Conservation (phyloP, 30 jellyfish, hydroid and myxozoan species). For the Catostylus mosaicus region DNA sequence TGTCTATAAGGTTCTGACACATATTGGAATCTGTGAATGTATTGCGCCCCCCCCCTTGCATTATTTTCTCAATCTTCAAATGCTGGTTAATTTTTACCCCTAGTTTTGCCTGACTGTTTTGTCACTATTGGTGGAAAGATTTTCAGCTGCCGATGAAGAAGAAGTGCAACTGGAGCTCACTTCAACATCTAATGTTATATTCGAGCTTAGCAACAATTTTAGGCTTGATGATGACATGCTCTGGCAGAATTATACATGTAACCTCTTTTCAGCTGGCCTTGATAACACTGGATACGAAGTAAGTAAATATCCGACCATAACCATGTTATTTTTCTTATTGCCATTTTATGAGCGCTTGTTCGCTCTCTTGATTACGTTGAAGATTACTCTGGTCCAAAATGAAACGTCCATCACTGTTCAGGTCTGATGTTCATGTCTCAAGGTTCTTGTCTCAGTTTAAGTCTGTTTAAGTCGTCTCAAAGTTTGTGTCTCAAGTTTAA, state of each 20-base stretch:
- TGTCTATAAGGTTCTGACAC: too few relatives aligned
- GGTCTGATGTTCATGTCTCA: background rate
- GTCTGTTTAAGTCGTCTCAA: too few relatives aligned
- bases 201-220: conserved; percentile 53
- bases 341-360: too few relatives aligned
- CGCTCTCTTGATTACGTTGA: too few relatives aligned
- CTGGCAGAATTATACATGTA: conserved; percentile 40
- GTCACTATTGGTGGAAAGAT: conserved; percentile 35
- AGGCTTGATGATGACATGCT: conserved; percentile 52
- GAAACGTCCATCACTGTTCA: background rate
- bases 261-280: conserved; percentile 58
- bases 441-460: too few relatives aligned
- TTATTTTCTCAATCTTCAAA: too few relatives aligned
- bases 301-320: too few relatives aligned
- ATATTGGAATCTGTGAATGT: too few relatives aligned
- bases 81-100: background rate
- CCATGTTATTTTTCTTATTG: too few relatives aligned
- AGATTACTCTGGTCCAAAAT: too few relatives aligned
- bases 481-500: too few relatives aligned
- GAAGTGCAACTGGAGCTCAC: conserved; percentile 14
- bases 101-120: conserved; percentile 55
- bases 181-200: conserved; percentile 34
- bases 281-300: conserved; percentile 69
- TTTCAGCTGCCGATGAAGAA: conserved; percentile 10
- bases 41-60: too few relatives aligned